Conservation (phyloP, 2,888 invertebrate genomes). For the Boloria selene region DNA sequence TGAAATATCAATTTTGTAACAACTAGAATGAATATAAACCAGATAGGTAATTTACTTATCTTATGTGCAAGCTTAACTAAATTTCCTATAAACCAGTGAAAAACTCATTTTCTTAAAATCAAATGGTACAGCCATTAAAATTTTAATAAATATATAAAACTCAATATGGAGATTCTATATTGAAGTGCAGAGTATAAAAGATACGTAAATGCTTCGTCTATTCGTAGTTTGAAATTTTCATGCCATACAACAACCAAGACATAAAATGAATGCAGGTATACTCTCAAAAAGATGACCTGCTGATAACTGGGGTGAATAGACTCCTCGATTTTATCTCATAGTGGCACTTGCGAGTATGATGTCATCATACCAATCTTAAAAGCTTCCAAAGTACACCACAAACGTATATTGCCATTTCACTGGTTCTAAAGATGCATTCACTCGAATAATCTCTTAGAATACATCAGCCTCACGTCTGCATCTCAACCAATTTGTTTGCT, state of each 20-base stretch:
- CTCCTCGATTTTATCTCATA: conserved; percentile 14
- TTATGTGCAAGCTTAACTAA: too few relatives aligned
- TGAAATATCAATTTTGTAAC: too few relatives aligned
- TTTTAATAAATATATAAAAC: too few relatives aligned
- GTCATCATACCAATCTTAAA: conserved; percentile 21
- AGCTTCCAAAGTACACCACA: conserved; percentile 17
- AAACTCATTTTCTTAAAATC: too few relatives aligned
- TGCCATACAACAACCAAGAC: conserved; percentile 12
- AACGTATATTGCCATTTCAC: conserved; percentile 27
- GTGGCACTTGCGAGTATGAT: conserved; percentile 11
- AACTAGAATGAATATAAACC: too few relatives aligned
- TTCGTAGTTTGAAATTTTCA: conserved; percentile 14
- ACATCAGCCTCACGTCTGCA: conserved; percentile 40
- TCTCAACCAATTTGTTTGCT: conserved; percentile 70
- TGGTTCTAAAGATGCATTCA: conserved; percentile 36
- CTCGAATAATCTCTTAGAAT: conserved; percentile 39
- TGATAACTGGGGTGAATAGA: conserved; percentile 20
- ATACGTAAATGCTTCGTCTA: conserved; percentile 3
- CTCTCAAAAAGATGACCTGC: conserved; percentile 23
- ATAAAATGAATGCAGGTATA: conserved; percentile 21
- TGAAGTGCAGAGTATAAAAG: conserved; percentile 10
- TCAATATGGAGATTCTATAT: neutral
- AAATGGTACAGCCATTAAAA: too few relatives aligned
- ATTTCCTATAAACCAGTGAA: too few relatives aligned
- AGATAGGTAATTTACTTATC: too few relatives aligned